Evolutionary conservation across 2,113 vertebrate genomes (phyloP).

Genomic region (Trinectes maculatus): DNA sequence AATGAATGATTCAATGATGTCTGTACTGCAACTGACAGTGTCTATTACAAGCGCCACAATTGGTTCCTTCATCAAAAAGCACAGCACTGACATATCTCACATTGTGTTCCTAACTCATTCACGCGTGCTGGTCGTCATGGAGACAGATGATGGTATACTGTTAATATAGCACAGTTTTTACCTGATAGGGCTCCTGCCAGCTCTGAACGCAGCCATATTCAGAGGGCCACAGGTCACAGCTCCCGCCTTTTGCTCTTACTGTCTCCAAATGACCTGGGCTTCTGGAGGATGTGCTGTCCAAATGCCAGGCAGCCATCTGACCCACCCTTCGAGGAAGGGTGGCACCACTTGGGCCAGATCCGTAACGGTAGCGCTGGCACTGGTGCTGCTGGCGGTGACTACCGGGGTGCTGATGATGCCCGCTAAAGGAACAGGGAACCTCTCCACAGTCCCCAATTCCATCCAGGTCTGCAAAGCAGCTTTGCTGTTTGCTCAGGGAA

Average conservation of each 20-base stretch:
- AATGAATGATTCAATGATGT: too few relatives aligned
- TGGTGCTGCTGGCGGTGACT: slow-evolving; percentile 40
- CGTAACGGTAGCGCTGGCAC: slow-evolving; percentile 63
- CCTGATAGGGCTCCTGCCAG: slow-evolving; percentile 87
- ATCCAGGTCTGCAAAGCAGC: slow-evolving; percentile 80
- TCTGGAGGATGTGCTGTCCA: slow-evolving; percentile 77
- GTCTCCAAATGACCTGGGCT: slow-evolving; percentile 76
- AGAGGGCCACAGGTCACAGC: slow-evolving; percentile 82
- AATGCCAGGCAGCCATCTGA: slow-evolving; percentile 72
- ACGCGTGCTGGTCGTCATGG: neutral
- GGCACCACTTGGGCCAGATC: slow-evolving; percentile 42
- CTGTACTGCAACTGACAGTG: neutral
- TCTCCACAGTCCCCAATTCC: slow-evolving; percentile 69
- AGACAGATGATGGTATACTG: neutral
- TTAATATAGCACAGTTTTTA: slow-evolving; percentile 69
- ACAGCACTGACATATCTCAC: neutral
- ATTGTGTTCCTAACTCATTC: too few relatives aligned
- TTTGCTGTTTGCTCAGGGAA: slow-evolving; percentile 84
- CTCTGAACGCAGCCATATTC: slow-evolving; percentile 83
- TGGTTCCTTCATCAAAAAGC: neutral
- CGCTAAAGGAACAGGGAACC: slow-evolving; percentile 80
- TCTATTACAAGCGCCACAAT: neutral
- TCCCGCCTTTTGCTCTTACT: slow-evolving; percentile 75
- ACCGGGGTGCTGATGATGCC: slow-evolving; percentile 61
- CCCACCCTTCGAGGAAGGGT: slow-evolving; percentile 71